These are phyloP conservation scores for Sus scrofa DNA, from an alignment of 2,113 vertebrate species.

Conservation along the genomic window T2T-Sscrofa CM000822.6:71249001-71249500, in stretches of 20 bases:
- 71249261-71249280: neutral
- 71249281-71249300: neutral
- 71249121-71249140: neutral
- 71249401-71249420: neutral
- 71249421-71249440: neutral
- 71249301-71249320: constrained; percentile 6
- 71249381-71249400: neutral
- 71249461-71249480: neutral
- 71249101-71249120: constrained; percentile 33
- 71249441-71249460: neutral
- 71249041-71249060: neutral
- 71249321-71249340: neutral
- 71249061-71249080: constrained; percentile 47
- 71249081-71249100: constrained; percentile 50
- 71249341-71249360: neutral
- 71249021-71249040: neutral
- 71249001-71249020: neutral
- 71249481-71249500: neutral
- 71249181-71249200: neutral
- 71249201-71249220: neutral
- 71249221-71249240: constrained; percentile 11
- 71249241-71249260: neutral
- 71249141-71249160: constrained; percentile 29
- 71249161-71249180: neutral
- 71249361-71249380: neutral